Conservation (phyloP, 1,140 invertebrate genomes). For the Drosophila teissieri region DNA sequence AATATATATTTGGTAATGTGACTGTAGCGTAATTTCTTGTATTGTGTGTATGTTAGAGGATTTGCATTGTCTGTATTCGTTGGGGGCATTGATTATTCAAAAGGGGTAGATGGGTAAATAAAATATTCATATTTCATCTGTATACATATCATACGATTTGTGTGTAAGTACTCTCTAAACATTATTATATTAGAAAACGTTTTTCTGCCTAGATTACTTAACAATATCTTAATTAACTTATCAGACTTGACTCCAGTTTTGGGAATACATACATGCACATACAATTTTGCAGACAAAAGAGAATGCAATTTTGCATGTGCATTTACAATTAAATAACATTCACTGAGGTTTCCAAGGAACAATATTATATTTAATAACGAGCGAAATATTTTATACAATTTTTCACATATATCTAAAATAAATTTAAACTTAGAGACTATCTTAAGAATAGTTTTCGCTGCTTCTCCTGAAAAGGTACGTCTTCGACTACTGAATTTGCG, state of each 20-base stretch:
- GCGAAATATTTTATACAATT: constrained; percentile 1
- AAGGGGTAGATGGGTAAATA: background rate
- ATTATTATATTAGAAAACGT: too few relatives aligned
- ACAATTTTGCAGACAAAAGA: constrained; percentile 35
- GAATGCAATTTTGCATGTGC: constrained; percentile 24
- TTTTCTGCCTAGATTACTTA: background rate
- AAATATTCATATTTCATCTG: background rate
- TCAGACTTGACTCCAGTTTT: constrained; percentile 5
- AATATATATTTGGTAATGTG: too few relatives aligned
- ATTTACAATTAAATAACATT: constrained; percentile 48
- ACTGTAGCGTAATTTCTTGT: too few relatives aligned
- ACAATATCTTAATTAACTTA: background rate
- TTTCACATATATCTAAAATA: constrained; percentile 1
- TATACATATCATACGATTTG: background rate
- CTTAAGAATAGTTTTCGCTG: constrained; percentile 15
- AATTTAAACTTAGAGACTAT: constrained; percentile 9
- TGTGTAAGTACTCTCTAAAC: background rate
- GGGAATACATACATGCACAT: constrained; percentile 24
- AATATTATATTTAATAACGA: constrained; percentile 21
- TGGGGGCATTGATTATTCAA: background rate
- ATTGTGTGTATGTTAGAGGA: too few relatives aligned
- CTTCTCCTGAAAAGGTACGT: constrained; percentile 8
- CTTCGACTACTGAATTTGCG: constrained; percentile 18
- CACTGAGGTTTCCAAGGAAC: constrained; percentile 12
- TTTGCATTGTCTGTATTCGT: too few relatives aligned